Evolutionary conservation across 2,888 invertebrate species (phyloP).

Genomic region (Ennomos erosarius): DNA sequence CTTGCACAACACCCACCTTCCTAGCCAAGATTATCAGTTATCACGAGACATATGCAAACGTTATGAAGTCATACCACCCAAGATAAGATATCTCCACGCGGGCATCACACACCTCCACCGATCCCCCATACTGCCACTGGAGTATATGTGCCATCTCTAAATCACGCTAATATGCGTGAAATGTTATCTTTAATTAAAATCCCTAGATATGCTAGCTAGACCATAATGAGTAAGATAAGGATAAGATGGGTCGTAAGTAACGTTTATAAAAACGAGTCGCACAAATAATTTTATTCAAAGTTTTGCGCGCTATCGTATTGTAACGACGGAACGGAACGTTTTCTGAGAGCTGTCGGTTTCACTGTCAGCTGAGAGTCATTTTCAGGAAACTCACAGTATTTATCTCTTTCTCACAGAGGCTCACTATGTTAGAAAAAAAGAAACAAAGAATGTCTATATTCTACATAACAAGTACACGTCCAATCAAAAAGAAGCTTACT

Average conservation of each 20-base stretch:
- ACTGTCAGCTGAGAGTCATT: constrained; percentile 44
- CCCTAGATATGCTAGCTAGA: background rate
- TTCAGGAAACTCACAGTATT: constrained; percentile 23
- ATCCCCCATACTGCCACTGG: constrained; percentile 1
- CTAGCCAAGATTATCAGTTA: background rate
- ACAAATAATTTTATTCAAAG: constrained; percentile 40
- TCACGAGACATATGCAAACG: background rate
- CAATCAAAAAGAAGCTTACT: constrained; percentile 53
- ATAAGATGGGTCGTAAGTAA: constrained; percentile 21
- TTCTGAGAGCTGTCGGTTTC: constrained; percentile 5
- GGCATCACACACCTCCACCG: constrained; percentile 8
- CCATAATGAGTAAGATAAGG: constrained; percentile 30
- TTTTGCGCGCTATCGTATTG: constrained; percentile 51
- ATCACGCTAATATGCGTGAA: constrained; percentile 24
- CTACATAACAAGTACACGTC: constrained; percentile 26
- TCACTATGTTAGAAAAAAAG: constrained; percentile 34
- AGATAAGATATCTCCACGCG: constrained; percentile 21
- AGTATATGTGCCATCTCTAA: constrained; percentile 7
- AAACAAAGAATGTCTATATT: constrained; percentile 25
- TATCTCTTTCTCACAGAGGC: constrained; percentile 52
- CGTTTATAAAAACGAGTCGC: constrained; percentile 28
- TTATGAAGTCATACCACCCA: background rate
- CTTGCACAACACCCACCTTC: background rate
- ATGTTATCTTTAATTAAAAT: constrained; percentile 20
- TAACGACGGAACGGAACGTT: constrained; percentile 15